Evolutionary conservation across 2,113 vertebrate species (phyloP).

Genomic region (Neodon shergylaensis): DNA sequence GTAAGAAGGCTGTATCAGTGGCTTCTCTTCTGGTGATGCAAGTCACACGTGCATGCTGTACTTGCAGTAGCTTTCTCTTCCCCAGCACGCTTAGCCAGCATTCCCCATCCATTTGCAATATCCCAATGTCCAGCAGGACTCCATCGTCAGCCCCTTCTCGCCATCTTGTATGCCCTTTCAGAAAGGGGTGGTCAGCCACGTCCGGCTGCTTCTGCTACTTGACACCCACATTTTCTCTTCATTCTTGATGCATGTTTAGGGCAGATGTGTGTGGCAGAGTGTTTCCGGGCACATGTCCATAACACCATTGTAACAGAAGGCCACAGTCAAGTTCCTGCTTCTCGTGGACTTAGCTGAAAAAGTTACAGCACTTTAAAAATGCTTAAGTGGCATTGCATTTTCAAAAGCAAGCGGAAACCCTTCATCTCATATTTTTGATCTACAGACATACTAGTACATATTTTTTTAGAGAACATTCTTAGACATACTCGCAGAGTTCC

Average conservation of each 20-base stretch:
- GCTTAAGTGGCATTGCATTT: background rate
- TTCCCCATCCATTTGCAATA: rapidly evolving
- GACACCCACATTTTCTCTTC: background rate
- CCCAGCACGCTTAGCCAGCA: too few species aligned
- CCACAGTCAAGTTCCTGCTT: background rate
- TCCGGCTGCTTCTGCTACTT: background rate
- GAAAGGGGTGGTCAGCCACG: rapidly evolving
- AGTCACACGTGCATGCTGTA: background rate
- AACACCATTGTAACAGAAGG: background rate
- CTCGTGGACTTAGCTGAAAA: background rate
- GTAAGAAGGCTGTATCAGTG: rapidly evolving
- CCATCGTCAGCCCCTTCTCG: background rate
- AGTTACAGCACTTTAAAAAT: background rate
- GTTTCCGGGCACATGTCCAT: rapidly evolving
- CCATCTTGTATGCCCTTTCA: rapidly evolving
- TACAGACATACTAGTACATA: background rate
- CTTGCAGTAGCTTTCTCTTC: background rate
- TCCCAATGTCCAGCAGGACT: background rate
- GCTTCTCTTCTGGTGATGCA: background rate
- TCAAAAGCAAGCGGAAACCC: background rate
- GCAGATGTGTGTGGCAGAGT: rapidly evolving
- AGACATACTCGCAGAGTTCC: background rate
- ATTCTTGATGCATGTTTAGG: background rate
- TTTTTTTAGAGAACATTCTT: background rate
- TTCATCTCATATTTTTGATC: background rate